phyloP scores from a whole-genome alignment of 2,113 vertebrate genomes.

The Bubo scandiacus region DNA sequence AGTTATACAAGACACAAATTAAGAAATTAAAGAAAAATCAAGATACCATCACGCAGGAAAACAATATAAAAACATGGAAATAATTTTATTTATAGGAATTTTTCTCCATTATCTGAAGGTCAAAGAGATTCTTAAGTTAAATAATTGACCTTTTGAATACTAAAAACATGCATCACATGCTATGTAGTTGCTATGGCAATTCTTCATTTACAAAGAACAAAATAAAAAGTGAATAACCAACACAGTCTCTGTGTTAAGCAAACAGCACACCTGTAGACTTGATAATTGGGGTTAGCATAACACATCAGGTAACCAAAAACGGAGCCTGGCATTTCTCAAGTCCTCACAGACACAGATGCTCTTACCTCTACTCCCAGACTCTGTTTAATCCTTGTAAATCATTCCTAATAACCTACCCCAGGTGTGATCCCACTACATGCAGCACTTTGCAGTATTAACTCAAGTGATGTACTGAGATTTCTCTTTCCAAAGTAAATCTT shows the following conservation, averaged over 20 bases:
- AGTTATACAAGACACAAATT: neutral
- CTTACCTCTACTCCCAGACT: neutral
- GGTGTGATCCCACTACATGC: neutral
- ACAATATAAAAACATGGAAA: neutral
- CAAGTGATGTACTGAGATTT: neutral
- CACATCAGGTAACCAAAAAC: neutral
- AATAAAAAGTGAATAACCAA: neutral
- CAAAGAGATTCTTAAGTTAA: neutral
- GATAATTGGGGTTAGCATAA: neutral
- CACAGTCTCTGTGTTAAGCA: neutral
- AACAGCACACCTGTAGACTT: neutral
- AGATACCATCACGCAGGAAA: neutral
- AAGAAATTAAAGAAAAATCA: neutral
- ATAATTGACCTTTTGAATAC: neutral
- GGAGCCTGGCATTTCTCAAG: neutral
- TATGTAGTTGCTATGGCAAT: neutral
- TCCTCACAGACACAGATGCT: neutral
- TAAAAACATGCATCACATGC: neutral
- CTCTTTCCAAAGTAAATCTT: neutral
- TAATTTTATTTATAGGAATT: neutral
- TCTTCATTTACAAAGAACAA: neutral
- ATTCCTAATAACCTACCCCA: neutral
- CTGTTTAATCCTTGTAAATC: neutral
- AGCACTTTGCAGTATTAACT: neutral
- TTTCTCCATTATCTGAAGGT: neutral